Conservation (phyloP, 2,888 invertebrate species). For the Rhodophaea formosa region DNA sequence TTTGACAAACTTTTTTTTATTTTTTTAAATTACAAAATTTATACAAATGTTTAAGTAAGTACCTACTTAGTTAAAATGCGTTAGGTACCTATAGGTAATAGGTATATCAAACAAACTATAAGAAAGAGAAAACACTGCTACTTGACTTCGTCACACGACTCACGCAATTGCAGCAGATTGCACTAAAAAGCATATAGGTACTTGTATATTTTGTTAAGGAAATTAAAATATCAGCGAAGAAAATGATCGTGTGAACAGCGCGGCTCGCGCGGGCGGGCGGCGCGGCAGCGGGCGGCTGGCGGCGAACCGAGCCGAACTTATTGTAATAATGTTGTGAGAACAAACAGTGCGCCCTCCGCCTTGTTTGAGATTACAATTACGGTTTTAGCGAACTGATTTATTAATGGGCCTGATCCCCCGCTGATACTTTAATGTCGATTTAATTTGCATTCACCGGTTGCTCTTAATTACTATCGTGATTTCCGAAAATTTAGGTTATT, state of each 20-base stretch:
- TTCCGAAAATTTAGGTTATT: neutral
- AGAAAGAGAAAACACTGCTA: too few relatives aligned
- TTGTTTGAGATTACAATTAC: constrained; percentile 82
- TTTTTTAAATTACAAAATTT: too few relatives aligned
- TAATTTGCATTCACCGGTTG: constrained; percentile 60
- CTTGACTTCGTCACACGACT: too few relatives aligned
- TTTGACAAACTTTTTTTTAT: too few relatives aligned
- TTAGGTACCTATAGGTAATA: too few relatives aligned
- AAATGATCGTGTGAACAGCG: constrained; percentile 45
- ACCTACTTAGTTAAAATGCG: too few relatives aligned
- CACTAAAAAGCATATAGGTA: neutral
- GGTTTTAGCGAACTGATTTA: constrained; percentile 81
- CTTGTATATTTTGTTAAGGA: neutral
- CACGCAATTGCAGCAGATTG: too few relatives aligned
- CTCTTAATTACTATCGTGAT: constrained; percentile 11
- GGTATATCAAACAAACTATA: too few relatives aligned
- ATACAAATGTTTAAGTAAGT: too few relatives aligned
- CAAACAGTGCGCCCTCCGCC: constrained; percentile 74
- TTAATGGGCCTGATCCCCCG: constrained; percentile 80
- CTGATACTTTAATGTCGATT: constrained; percentile 79
- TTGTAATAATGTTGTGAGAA: constrained; percentile 81
- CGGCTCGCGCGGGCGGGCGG: constrained; percentile 41
- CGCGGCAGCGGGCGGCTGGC: constrained; percentile 37
- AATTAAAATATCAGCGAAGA: neutral
- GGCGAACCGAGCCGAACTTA: constrained; percentile 72